Evolutionary conservation across 2,888 invertebrate species (phyloP).

Genomic region (Drosophila putrida): DNA sequence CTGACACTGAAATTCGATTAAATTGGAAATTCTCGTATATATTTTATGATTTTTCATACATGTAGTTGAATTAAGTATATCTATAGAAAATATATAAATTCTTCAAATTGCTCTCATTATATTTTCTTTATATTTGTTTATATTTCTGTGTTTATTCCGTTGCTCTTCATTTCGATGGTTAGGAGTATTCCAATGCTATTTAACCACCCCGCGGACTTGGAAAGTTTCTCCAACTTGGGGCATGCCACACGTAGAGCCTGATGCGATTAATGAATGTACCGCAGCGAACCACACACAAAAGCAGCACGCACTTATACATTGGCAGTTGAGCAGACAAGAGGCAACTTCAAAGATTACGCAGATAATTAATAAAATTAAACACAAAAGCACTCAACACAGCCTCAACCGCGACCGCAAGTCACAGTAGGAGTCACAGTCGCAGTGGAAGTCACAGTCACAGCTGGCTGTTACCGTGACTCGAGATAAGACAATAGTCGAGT

Average conservation of each 20-base stretch:
- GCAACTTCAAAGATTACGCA: slow-evolving; percentile 73
- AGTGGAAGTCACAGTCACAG: slow-evolving; percentile 10
- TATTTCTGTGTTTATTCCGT: slow-evolving; percentile 1
- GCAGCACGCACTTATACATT: slow-evolving; percentile 8
- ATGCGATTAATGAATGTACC: slow-evolving; percentile 53
- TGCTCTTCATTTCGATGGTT: slow-evolving; percentile 3
- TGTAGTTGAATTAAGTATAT: background rate
- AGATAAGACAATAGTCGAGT: slow-evolving; percentile 2
- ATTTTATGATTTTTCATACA: background rate
- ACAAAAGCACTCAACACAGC: slow-evolving; percentile 72
- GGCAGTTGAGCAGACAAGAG: slow-evolving; percentile 25
- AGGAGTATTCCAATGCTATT: slow-evolving; percentile 17
- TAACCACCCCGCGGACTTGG: slow-evolving; percentile 15
- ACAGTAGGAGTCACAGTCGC: background rate
- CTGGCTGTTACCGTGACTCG: slow-evolving; percentile 1
- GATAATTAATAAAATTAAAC: slow-evolving; percentile 81
- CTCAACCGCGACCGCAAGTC: slow-evolving; percentile 14
- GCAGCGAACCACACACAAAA: slow-evolving; percentile 3
- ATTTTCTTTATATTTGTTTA: background rate
- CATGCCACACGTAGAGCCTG: slow-evolving; percentile 39
- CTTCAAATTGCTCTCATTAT: background rate
- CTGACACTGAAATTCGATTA: too few relatives aligned
- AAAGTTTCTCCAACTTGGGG: slow-evolving; percentile 48
- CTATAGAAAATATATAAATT: background rate
- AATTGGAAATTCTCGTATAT: background rate